These are phyloP conservation scores for Erythrocebus patas DNA, from an alignment of 2,113 vertebrate genomes.

Conservation along the genomic window DNA sequence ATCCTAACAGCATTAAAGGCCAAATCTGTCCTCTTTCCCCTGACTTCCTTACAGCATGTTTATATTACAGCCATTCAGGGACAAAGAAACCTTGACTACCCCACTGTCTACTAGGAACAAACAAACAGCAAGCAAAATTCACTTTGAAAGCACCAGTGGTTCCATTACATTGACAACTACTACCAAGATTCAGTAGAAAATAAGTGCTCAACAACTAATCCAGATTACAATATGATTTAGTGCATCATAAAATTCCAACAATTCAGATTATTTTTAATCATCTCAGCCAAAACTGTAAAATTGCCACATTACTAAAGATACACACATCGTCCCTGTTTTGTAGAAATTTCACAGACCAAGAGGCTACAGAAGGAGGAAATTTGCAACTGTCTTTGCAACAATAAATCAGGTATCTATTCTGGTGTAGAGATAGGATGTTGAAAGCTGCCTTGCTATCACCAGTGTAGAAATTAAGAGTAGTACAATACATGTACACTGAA, in stretches of 20 bases:
- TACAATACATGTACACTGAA: constrained; percentile 88
- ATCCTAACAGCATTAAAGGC: not conserved
- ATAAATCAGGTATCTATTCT: constrained; percentile 87
- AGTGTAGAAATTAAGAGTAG: constrained; percentile 86
- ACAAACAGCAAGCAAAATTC: constrained; percentile 49
- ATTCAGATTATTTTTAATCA: constrained; percentile 54
- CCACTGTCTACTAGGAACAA: not conserved
- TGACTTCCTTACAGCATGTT: not conserved
- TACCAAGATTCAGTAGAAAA: constrained; percentile 44
- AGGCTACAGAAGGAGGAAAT: constrained; percentile 71
- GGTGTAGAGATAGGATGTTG: constrained; percentile 84
- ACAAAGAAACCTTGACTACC: constrained; percentile 40
- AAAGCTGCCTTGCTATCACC: constrained; percentile 85
- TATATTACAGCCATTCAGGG: not conserved
- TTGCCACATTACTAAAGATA: constrained; percentile 66
- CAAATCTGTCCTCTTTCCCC: not conserved
- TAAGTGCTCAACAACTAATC: not conserved
- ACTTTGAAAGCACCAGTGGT: constrained; percentile 47
- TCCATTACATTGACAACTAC: constrained; percentile 55
- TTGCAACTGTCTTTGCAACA: constrained; percentile 79
- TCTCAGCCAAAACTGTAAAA: constrained; percentile 62
- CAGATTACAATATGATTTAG: constrained; percentile 42
- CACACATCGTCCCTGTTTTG: constrained; percentile 74
- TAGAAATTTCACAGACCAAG: constrained; percentile 65
- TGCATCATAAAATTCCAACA: constrained; percentile 33